Base-by-base conservation (phyloP, 2,113 vertebrate species). In the Syrrhaptes paradoxus region DNA sequence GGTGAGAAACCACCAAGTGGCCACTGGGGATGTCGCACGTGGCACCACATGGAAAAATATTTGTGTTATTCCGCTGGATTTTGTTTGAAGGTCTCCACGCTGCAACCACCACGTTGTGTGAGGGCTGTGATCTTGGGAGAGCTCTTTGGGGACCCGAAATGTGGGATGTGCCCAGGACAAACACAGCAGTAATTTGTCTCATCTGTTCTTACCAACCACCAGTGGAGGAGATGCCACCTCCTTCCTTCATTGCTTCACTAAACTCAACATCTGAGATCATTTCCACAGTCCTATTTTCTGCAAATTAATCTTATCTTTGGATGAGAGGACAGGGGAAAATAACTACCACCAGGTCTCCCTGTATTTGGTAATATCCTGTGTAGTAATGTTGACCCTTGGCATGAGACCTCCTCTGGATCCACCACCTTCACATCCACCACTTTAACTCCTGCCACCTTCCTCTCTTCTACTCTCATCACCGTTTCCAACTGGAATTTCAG, bases 11-110 rank as follows among this genome's bases (percentile, higher is more conserved):
- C 85, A 90, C 79, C 75, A 65, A 76, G 55, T 36, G 41, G 84
- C 11, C 65, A 62, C 43, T 3, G 0, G 68, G 76, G 80, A 84
- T 7, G 4, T 15, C 0, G 0, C 19, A 79, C 5, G 3, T 74
- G 85, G 46, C 61, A 87, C 41, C 74, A 28, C 21, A 22, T 5
- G 7, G 28, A 20, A 67, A 89, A 90, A 80, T 43, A 80, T 22
- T 85, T 65, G 79, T 9, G 15, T 57, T 76, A 9, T 10, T 68
- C 46, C 1, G 2, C 45, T 29, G 24, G 73, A 49, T 85, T 91
- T 84, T 74, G 55, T 49, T 10, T 34, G n/a, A 70, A 87, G 32
- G 9, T 82, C 48, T 57, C 3, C 38, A 74, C 51, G 68, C 52
- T 72, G 62, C 29, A 59, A 21, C 45, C 58, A 14, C 29, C 7